These are phyloP conservation scores for Anoplopoma fimbria DNA, from an alignment of 2,113 vertebrate species.

Conservation along the genomic window DNA sequence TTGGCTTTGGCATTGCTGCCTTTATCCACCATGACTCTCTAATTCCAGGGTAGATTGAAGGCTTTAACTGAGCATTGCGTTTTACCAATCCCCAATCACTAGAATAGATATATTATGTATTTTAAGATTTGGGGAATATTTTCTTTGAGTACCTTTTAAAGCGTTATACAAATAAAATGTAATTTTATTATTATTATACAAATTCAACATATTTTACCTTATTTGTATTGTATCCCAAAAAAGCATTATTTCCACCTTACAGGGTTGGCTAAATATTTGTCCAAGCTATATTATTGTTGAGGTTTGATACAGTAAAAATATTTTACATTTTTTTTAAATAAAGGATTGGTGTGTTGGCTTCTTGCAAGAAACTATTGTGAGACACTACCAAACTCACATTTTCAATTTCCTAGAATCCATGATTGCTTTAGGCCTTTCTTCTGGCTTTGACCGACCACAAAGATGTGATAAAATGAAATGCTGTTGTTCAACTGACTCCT, in stretches of 20 bases:
- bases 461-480: not conserved
- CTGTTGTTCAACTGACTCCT: not conserved
- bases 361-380: not conserved
- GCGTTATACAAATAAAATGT: no score
- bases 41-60: constrained; percentile 18
- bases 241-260: not conserved
- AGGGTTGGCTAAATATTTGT: not conserved
- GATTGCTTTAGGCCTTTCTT: not conserved
- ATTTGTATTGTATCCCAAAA: not conserved
- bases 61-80: not conserved
- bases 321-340: no score
- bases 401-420: not conserved
- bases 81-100: not conserved
- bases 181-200: no score
- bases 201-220: not conserved
- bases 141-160: no score
- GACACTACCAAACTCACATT: not conserved
- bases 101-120: not conserved
- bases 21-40: constrained; percentile 43
- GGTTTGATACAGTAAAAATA: not conserved
- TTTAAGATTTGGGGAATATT: not conserved
- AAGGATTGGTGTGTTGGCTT: no score
- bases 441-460: not conserved
- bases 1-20: constrained; percentile 45
- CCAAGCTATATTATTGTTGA: not conserved